A percentile compares a stretch with the other conserved stretches of the same genome.
These are phyloP conservation scores for Poeciliopsis gracilis DNA, from an alignment of 2,797 vertebrate genomes.

Conservation along the genomic window DNA sequence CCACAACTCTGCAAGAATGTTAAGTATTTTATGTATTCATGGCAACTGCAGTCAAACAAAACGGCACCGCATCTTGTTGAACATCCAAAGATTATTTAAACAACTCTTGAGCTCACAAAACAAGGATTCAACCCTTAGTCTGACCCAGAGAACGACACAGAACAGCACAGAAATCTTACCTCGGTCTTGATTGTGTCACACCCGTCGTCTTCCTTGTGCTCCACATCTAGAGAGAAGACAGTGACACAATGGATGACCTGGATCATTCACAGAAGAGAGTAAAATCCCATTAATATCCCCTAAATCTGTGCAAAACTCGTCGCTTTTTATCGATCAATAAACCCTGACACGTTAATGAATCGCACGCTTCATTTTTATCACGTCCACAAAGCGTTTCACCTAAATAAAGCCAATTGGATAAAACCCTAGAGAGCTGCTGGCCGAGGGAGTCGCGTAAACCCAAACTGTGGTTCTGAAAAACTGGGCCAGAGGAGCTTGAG, in stretches of 20 bases:
- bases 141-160: constrained; percentile 47
- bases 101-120: not conserved
- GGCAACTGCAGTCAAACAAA: not conserved
- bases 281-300: constrained; percentile 42
- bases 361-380: constrained; percentile 19
- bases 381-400: constrained; percentile 21
- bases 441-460: constrained; percentile 10
- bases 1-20: not conserved
- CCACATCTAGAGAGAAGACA: constrained; percentile 81
- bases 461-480: constrained; percentile 1
- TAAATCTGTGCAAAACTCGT: constrained; percentile 18
- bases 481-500: constrained; percentile 8
- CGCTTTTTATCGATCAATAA: constrained; percentile 35
- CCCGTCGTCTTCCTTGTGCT: constrained; percentile 81
- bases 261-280: constrained; percentile 60
- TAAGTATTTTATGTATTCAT: not conserved
- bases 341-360: constrained; percentile 32
- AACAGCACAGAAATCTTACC: constrained; percentile 73
- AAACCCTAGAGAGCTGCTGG: constrained; percentile 9
- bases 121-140: no score
- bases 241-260: constrained; percentile 63
- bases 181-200: constrained; percentile 76
- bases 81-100: not conserved
- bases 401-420: constrained; percentile 32
- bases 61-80: not conserved